Evolutionary conservation across 2,797 vertebrate genomes (phyloP).

Genomic region (Darevskia nairensis): DNA sequence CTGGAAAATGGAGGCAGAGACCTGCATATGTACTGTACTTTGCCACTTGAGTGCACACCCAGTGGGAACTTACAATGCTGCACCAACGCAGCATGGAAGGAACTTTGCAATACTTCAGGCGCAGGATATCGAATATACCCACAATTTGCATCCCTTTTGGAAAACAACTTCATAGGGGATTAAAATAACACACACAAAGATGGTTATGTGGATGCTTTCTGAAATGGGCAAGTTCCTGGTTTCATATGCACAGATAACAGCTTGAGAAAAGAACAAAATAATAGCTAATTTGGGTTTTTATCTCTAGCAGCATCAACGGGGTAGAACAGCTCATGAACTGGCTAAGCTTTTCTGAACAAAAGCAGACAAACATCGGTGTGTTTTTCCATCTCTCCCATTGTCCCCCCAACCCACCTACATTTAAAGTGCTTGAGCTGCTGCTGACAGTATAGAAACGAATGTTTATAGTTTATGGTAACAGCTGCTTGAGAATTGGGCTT

Average conservation of each 20-base stretch:
- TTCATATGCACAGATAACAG: background rate
- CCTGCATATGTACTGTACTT: background rate
- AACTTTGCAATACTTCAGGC: background rate
- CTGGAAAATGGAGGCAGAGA: background rate
- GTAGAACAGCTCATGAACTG: background rate
- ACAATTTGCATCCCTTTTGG: slow-evolving; percentile 18
- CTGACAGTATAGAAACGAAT: background rate
- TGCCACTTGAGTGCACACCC: background rate
- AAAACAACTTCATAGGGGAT: background rate
- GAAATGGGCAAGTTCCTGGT: background rate
- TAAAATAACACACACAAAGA: background rate
- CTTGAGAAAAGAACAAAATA: slow-evolving; percentile 16
- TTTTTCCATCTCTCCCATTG: background rate
- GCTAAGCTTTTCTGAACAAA: background rate
- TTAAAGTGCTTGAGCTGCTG: background rate
- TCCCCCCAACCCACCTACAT: no score
- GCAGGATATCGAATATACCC: background rate
- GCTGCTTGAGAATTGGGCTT: background rate
- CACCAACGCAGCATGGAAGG: background rate
- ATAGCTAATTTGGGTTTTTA: slow-evolving; percentile 9
- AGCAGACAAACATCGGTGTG: background rate
- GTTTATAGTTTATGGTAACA: background rate
- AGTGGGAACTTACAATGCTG: background rate
- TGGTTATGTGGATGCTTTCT: background rate
- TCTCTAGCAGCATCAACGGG: background rate